These are phyloP conservation scores for Rhagologus leucostigma DNA, from an alignment of 2,113 vertebrate genomes.

Conservation along the genomic window DNA sequence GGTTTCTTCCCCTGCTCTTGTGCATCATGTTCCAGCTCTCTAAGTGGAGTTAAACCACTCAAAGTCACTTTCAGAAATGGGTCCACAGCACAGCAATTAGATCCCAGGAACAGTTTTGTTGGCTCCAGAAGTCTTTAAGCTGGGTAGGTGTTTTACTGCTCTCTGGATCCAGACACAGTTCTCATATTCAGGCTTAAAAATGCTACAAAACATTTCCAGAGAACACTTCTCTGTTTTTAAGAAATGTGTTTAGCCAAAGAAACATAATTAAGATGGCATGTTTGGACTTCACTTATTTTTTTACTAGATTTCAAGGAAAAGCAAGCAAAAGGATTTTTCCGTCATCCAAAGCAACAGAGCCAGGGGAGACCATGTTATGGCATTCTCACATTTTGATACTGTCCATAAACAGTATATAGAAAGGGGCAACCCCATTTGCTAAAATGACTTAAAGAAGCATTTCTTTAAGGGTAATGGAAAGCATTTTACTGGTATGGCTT, in stretches of 20 bases:
- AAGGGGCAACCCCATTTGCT: background rate
- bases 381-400: background rate
- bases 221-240: background rate
- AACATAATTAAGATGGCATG: background rate
- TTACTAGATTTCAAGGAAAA: background rate
- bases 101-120: background rate
- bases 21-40: background rate
- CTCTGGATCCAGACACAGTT: background rate
- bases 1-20: background rate
- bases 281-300: background rate
- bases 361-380: background rate
- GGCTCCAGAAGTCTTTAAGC: background rate
- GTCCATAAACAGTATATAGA: background rate
- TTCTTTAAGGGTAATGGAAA: background rate
- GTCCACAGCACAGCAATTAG: background rate
- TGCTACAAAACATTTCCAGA: background rate
- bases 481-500: background rate
- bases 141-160: background rate
- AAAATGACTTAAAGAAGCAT: background rate
- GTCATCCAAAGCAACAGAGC: background rate
- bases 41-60: background rate
- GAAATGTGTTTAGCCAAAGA: background rate
- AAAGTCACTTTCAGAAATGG: background rate
- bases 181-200: background rate
- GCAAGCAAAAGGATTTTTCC: background rate